Percentiles rank a stretch among this genome's conserved stretches.
Conservation (phyloP, 2,113 vertebrate species). For the Mormyrus iriodes region DNA sequence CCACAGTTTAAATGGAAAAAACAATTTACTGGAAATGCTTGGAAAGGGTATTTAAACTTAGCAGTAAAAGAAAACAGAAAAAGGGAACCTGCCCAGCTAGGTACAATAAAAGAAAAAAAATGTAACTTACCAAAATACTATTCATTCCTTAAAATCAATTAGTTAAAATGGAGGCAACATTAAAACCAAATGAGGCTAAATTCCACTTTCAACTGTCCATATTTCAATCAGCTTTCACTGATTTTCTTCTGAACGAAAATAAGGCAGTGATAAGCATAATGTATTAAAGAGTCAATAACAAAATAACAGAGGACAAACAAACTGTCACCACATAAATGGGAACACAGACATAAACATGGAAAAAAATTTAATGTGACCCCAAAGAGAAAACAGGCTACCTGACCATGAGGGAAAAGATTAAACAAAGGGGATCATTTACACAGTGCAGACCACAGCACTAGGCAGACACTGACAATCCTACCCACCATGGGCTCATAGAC, state of each 20-base stretch:
- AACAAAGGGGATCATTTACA: background rate
- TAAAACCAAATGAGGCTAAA: background rate
- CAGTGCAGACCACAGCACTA: background rate
- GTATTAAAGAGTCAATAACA: background rate
- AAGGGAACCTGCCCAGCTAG: background rate
- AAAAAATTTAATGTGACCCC: background rate
- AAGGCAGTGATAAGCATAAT: background rate
- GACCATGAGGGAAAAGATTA: background rate
- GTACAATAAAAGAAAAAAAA: background rate
- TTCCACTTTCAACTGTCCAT: background rate
- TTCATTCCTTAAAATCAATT: background rate
- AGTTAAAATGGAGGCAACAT: background rate
- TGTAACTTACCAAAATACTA: background rate
- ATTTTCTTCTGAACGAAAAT: background rate
- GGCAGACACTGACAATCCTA: background rate
- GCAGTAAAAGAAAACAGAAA: background rate
- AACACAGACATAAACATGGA: background rate
- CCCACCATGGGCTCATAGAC: background rate
- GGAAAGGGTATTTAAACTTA: background rate
- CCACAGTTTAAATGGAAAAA: background rate
- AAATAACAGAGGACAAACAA: background rate
- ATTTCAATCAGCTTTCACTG: background rate
- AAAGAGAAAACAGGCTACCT: background rate
- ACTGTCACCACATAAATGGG: background rate
- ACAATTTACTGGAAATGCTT: background rate